Base-by-base conservation (phyloP, 1,140 invertebrate species). In the Euura saliciscinereae region DNA sequence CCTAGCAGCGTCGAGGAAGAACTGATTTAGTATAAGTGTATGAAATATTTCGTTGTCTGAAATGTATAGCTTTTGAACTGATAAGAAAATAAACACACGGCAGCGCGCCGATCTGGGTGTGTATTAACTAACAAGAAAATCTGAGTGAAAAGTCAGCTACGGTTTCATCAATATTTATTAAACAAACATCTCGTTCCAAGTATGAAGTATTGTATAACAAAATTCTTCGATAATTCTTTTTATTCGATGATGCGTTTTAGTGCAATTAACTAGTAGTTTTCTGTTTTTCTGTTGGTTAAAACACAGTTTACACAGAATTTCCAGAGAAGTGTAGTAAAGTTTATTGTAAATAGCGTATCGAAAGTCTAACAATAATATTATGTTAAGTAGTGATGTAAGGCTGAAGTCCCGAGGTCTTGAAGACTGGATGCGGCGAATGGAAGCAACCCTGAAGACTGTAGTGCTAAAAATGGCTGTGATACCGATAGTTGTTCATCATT, bases 391-490 rank as follows among this genome's bases (percentile, higher is more conserved):
- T 77, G 74, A 75, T 75, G 75, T 77, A 78, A 79, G 71, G 71
- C 75, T 13, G 70, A 79, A 79, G 44, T 71, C 74, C 75, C 68
- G 76, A 77, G 72, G 71, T 79, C 71, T 75, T 74, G 68, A 69
- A 76, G 76, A 77, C 78, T 75, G 76, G 68, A 74, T 74, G 71
- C 13, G 51, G 51, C 13, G 51, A 59, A 59, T 59, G 51, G 51
- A 59, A 59, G 51, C 51, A 80, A 80, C 74, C 71, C 76, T 72
- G 74, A 79, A 75, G 79, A 75, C 75, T 73, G 77, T 81, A 82
- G 80, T 76, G 78, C 78, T 80, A 82, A 81, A 64, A 73, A 82
- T 81, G 81, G 80, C 81, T 82, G 81, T 82, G 81, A 82, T 82
- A 82, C 76, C 76, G 74, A 79, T 80, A 80, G 6, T 59, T 59